These are phyloP conservation scores for Chelmon rostratus DNA, from an alignment of 2,797 vertebrate species.

Conservation along the genomic window DNA sequence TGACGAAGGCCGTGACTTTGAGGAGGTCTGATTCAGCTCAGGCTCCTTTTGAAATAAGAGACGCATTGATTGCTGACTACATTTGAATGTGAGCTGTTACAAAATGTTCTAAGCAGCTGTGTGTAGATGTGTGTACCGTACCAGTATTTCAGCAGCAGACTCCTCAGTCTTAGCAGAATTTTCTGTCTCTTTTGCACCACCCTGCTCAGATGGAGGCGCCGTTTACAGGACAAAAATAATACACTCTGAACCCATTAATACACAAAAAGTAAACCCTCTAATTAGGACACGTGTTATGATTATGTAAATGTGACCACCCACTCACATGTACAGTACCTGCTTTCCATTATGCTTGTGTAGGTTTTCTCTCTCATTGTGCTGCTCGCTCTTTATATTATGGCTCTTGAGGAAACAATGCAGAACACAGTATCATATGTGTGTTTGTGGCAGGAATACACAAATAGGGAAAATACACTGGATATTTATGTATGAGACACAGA, in stretches of 20 bases:
- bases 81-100: background rate
- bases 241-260: background rate
- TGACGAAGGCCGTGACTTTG: constrained; percentile 43
- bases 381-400: constrained; percentile 23
- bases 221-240: constrained; percentile 21
- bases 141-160: constrained; percentile 50
- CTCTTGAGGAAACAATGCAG: constrained; percentile 41
- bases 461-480: background rate
- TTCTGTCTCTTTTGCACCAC: constrained; percentile 16
- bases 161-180: constrained; percentile 12
- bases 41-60: constrained; percentile 52
- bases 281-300: background rate
- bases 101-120: background rate
- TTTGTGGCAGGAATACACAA: background rate
- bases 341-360: constrained; percentile 42
- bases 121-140: constrained; percentile 37
- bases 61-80: background rate
- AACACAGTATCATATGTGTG: background rate
- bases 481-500: background rate
- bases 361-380: constrained; percentile 30
- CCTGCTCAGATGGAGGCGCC: constrained; percentile 37
- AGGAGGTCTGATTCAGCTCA: constrained; percentile 40
- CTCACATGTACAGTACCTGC: constrained; percentile 34
- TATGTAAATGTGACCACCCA: constrained; percentile 26
- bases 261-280: background rate